Conservation (phyloP, 2,888 invertebrate species). For the Iselma pallidipennis region DNA sequence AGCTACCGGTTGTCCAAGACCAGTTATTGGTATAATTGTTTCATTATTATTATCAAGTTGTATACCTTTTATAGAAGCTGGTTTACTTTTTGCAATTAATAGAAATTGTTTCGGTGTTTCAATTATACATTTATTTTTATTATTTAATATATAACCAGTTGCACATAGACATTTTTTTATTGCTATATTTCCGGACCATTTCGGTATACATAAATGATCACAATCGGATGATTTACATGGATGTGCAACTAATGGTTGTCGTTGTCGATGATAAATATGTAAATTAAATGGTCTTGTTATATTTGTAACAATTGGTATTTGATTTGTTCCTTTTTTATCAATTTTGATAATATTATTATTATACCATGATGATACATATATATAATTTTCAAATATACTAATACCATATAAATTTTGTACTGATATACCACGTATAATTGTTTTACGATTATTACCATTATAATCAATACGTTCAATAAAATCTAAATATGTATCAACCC, state of each 20-base stretch:
- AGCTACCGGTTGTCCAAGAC: conserved; percentile 67
- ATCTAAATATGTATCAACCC: conserved; percentile 82
- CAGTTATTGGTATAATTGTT: conserved; percentile 71
- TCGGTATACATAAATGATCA: conserved; percentile 75
- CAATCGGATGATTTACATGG: conserved; percentile 73
- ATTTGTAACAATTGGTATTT: conserved; percentile 57
- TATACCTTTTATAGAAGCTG: conserved; percentile 74
- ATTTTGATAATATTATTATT: conserved; percentile 66
- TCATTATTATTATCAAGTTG: conserved; percentile 56
- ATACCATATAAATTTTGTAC: conserved; percentile 71
- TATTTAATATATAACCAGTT: conserved; percentile 68
- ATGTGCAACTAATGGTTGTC: conserved; percentile 74
- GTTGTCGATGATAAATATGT: conserved; percentile 74
- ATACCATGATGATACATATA: conserved; percentile 75
- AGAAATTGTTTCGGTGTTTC: conserved; percentile 66
- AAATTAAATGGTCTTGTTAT: conserved; percentile 67
- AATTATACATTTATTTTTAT: conserved; percentile 64
- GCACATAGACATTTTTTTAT: conserved; percentile 72
- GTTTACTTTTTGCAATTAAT: conserved; percentile 66
- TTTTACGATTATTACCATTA: conserved; percentile 68
- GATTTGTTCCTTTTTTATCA: conserved; percentile 61
- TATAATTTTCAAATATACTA: conserved; percentile 71
- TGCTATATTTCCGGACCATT: conserved; percentile 61
- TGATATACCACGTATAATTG: conserved; percentile 60
- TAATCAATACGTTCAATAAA: conserved; percentile 79